phyloP scores from a whole-genome alignment of 2,797 vertebrate genomes.

The Esox lucius region DNA sequence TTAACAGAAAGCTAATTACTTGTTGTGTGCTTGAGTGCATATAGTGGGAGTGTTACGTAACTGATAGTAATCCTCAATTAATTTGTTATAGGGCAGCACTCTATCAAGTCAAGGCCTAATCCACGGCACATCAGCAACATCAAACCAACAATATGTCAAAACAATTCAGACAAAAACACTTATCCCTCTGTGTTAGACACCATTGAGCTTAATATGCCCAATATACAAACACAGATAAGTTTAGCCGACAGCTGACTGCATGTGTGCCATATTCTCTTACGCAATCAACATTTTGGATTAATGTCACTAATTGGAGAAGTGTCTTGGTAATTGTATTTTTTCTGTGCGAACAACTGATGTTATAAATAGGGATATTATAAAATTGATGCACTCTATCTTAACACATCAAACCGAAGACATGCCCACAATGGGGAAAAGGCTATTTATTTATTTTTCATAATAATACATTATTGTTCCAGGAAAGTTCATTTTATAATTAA shows the following conservation, averaged over 20 bases:
- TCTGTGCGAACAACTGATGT: too few species aligned
- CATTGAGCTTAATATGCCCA: constrained; percentile 27
- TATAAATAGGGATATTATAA: too few species aligned
- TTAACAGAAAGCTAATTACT: constrained; percentile 81
- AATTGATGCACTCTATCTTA: too few species aligned
- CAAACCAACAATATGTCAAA: constrained; percentile 50
- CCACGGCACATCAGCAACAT: constrained; percentile 50
- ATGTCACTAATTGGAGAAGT: neutral
- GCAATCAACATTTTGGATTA: neutral
- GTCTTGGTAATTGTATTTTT: neutral
- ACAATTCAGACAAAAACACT: constrained; percentile 51
- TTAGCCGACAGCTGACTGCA: constrained; percentile 21
- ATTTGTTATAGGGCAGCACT: constrained; percentile 65
- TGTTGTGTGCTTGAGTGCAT: constrained; percentile 62
- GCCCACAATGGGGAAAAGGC: too few species aligned
- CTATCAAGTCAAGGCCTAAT: constrained; percentile 65
- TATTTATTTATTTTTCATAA: too few species aligned
- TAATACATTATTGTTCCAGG: neutral
- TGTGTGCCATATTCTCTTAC: constrained; percentile 29
- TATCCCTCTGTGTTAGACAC: constrained; percentile 27
- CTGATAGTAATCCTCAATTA: constrained; percentile 75
- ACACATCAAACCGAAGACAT: neutral
- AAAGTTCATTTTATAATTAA: neutral
- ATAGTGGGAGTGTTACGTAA: constrained; percentile 71
- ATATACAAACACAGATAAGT: constrained; percentile 45